These are phyloP conservation scores for Ciconia nigra DNA, from an alignment of 2,797 vertebrate species.

Conservation along the genomic window DNA sequence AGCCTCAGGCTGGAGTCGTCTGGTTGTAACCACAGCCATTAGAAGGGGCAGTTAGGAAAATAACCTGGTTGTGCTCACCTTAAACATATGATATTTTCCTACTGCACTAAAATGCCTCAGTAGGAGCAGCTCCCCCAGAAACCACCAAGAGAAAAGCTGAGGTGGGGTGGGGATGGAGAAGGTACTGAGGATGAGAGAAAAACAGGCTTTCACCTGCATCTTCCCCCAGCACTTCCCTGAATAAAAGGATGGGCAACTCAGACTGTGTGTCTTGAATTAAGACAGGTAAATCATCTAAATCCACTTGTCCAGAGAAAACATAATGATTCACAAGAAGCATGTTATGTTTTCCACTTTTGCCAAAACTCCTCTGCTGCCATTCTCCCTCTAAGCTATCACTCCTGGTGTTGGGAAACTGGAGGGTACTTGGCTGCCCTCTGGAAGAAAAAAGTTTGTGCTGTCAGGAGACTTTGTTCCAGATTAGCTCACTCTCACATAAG, in stretches of 20 bases:
- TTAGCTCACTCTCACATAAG: background rate
- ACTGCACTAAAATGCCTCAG: background rate
- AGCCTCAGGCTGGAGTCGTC: background rate
- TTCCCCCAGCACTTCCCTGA: background rate
- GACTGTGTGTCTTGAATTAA: background rate
- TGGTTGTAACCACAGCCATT: background rate
- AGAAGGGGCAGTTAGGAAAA: background rate
- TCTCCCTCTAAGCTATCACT: background rate
- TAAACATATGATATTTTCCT: background rate
- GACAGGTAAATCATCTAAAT: background rate
- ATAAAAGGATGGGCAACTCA: background rate
- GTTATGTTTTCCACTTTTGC: background rate
- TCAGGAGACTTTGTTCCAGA: background rate
- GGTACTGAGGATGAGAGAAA: background rate
- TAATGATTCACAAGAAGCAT: background rate
- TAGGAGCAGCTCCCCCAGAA: background rate
- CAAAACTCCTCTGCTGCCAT: background rate
- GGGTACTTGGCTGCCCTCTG: background rate
- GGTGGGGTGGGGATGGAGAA: background rate
- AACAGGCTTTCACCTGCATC: background rate
- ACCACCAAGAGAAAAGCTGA: background rate
- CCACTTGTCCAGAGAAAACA: background rate
- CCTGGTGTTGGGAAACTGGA: background rate
- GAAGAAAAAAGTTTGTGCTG: background rate
- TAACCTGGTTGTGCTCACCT: background rate